A percentile compares a stretch with the other conserved stretches of the same genome.
Evolutionary conservation across 2,888 invertebrate genomes (phyloP).

Genomic region (Cryptosula pallasiana): DNA sequence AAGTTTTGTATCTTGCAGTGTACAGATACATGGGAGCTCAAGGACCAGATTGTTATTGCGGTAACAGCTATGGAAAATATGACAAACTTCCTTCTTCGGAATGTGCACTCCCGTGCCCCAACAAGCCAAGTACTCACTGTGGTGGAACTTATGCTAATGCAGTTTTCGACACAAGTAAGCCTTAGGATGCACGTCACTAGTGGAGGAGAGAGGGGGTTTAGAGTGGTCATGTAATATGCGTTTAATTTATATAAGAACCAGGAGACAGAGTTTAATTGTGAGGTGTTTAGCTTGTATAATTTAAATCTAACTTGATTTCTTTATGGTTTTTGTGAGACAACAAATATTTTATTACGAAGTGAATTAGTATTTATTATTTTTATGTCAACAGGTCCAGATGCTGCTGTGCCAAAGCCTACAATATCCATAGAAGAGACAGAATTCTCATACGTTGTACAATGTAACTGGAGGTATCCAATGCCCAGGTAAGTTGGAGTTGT

Average conservation of each 20-base stretch:
- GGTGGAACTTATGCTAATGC: conserved; percentile 2
- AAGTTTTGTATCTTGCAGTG: not conserved
- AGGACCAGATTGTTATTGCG: not conserved
- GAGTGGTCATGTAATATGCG: no score
- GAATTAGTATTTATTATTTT: no score
- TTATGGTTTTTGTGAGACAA: no score
- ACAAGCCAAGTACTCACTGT: not conserved
- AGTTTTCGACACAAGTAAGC: not conserved
- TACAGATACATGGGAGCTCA: not conserved
- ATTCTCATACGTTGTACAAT: not conserved
- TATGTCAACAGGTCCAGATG: not conserved
- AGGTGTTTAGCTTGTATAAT: no score
- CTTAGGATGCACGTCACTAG: no score
- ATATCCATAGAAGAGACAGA: not conserved
- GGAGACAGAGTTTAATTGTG: no score
- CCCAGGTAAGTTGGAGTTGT: not conserved
- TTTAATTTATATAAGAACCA: no score
- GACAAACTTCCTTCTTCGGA: not conserved
- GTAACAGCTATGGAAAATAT: not conserved
- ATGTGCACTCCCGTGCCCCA: not conserved
- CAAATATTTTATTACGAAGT: no score
- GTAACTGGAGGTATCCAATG: not conserved
- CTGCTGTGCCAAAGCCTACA: not conserved
- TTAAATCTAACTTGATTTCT: no score
- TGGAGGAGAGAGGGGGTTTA: no score